Base-by-base conservation (phyloP, 1,140 invertebrate genomes). In the Conopomorpha cramerella region DNA sequence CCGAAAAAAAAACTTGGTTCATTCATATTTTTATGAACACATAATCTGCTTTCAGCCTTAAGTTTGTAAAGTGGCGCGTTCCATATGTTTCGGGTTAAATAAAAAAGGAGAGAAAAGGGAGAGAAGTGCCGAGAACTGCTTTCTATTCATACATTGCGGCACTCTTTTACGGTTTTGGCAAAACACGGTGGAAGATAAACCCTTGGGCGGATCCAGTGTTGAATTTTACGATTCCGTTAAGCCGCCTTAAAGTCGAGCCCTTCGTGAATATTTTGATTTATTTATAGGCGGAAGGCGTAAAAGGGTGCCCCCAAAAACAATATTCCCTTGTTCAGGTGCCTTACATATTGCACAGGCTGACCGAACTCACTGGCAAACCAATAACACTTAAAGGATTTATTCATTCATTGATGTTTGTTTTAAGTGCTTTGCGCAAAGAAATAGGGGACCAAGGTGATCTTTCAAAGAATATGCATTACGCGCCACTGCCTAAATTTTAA, bases 261-360 rank as follows among this genome's bases (percentile, higher is more conserved):
- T 71, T 66, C 60, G 61, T 66, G 70, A 71, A 76, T 72, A 72
- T 76, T 76, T 72, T 76, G 70, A 76, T 76, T 76, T 76, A 76
- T 76, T 76, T 76, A 76, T 66, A 60, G 67, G 58, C 55, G 55
- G 49, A 65, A 67, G 51, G 55, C 55, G 56, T 55, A 65, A 71
- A 76, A 63, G 62, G 70, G 65, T 64, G 53, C 50, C 52, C 49
- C 49, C 53, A 62, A 43, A 68, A 67, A 70, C 67, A 72, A 74
- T 72, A 70, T 63, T 65, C 56, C 19, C 10, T 10, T 23, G 19
- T 4, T 23, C 19, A 23, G 4, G 4, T 23, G 10, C 19, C 19
- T 6, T 23, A 23, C 19, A 23, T 10, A 10, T 23, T 10, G 19
- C 19, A 10, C 19, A 10, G 19, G 19, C 19, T 4, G 19, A n/a